Percentiles rank a stretch among this genome's conserved stretches.
These are phyloP conservation scores for Folsomia manolachei DNA, from an alignment of 2,888 invertebrate species.

Conservation along the genomic window DNA sequence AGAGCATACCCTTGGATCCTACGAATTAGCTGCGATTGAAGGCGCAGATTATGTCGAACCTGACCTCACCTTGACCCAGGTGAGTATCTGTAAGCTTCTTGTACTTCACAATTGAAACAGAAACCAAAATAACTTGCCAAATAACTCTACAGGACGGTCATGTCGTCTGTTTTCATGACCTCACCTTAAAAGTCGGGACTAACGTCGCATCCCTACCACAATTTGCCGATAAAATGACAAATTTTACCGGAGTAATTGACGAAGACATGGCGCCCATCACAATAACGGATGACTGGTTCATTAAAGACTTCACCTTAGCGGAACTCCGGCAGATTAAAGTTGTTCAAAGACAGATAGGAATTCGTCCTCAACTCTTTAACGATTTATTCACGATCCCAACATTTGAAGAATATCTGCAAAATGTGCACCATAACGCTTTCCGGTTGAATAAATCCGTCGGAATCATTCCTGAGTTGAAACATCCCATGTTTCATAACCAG, in stretches of 20 bases:
- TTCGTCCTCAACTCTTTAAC: conserved; percentile 44
- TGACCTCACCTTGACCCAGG: conserved; percentile 41
- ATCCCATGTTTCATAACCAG: conserved; percentile 31
- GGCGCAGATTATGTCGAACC: conserved; percentile 47
- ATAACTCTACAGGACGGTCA: conserved; percentile 37
- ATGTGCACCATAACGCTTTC: conserved; percentile 32
- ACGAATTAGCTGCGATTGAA: conserved; percentile 43
- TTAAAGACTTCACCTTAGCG: conserved; percentile 39
- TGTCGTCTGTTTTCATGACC: conserved; percentile 47
- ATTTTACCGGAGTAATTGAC: conserved; percentile 29
- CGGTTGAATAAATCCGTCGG: conserved; percentile 32
- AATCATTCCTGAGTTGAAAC: conserved; percentile 42
- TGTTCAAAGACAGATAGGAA: conserved; percentile 35
- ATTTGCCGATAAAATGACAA: conserved; percentile 30
- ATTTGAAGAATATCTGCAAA: conserved; percentile 42
- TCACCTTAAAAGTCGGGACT: conserved; percentile 37
- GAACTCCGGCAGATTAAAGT: conserved; percentile 36
- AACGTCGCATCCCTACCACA: conserved; percentile 33
- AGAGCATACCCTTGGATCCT: conserved; percentile 44
- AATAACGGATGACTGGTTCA: conserved; percentile 43
- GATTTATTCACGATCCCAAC: conserved; percentile 41
- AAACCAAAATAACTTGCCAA: too few relatives aligned
- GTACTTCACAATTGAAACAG: too few relatives aligned
- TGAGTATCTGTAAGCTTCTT: too few relatives aligned
- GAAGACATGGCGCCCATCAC: conserved; percentile 10